Percentiles rank a stretch among this genome's conserved stretches.
These are phyloP conservation scores for Oscheius sp. DNA, from an alignment of 2,888 invertebrate genomes.

Conservation along the genomic window DNA sequence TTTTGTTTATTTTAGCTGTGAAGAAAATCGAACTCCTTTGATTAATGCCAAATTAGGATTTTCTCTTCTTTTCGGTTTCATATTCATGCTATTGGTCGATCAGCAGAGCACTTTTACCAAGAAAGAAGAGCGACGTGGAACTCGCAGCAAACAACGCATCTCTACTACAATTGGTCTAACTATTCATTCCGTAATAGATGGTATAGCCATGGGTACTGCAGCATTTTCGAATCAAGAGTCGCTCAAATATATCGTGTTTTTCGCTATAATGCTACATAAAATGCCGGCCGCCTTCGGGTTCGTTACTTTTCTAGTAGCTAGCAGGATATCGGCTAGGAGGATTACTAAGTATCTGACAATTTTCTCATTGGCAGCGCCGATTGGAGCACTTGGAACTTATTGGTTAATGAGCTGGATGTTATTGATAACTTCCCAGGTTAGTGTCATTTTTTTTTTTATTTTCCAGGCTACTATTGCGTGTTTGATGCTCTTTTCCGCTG, in stretches of 20 bases:
- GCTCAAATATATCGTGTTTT: constrained; percentile 94
- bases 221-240: constrained; percentile 94
- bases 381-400: constrained; percentile 88
- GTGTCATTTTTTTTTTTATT: constrained; percentile 6
- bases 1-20: not conserved
- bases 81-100: constrained; percentile 96
- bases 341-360: constrained; percentile 88
- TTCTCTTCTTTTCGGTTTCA: constrained; percentile 90
- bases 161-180: constrained; percentile 96
- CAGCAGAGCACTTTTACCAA: constrained; percentile 74
- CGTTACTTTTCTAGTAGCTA: constrained; percentile 94
- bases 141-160: constrained; percentile 73
- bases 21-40: constrained; percentile 4
- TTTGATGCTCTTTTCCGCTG: constrained; percentile 97
- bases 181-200: constrained; percentile 97
- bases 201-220: constrained; percentile 94
- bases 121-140: constrained; percentile 50
- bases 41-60: constrained; percentile 79
- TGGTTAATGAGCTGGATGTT: constrained; percentile 84
- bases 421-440: constrained; percentile 72
- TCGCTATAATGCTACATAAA: constrained; percentile 99
- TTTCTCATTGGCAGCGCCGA: constrained; percentile 91
- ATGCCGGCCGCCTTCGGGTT: constrained; percentile 95
- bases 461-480: constrained; percentile 79
- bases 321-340: constrained; percentile 83